A percentile compares a stretch with the other conserved stretches of the same genome.
Evolutionary conservation across 2,113 vertebrate genomes (phyloP).

Genomic region (Corydoras maculifer): DNA sequence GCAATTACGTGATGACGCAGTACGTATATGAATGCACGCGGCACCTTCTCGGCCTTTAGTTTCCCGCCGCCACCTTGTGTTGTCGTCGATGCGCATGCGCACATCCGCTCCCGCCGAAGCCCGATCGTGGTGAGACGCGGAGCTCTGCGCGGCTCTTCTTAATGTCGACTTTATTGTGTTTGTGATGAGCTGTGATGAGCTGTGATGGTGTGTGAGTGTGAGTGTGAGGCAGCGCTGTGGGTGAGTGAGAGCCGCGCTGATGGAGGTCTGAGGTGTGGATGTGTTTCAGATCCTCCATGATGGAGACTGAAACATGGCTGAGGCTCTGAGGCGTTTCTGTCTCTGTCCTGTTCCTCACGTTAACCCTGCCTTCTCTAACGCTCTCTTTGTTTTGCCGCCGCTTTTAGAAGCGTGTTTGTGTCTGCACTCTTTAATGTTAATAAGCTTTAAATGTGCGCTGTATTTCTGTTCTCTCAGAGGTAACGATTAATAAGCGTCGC

Average conservation of each 20-base stretch:
- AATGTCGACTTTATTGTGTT: no score
- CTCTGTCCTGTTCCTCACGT: no score
- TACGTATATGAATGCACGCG: slow-evolving; percentile 91
- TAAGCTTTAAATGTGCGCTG: no score
- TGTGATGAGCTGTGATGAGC: background rate
- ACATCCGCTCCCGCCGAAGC: slow-evolving; percentile 13
- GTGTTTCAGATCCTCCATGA: no score
- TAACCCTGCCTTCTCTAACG: no score
- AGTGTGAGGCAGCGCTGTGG: background rate
- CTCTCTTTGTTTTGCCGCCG: no score
- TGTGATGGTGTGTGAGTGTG: background rate
- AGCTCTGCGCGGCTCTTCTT: background rate
- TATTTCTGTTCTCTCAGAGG: no score
- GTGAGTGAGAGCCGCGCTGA: background rate
- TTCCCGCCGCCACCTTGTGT: slow-evolving; percentile 16
- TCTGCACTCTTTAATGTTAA: no score
- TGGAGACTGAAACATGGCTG: no score
- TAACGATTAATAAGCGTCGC: no score
- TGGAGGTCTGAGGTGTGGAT: background rate
- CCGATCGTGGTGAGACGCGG: background rate
- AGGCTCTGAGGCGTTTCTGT: no score
- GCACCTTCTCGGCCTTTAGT: slow-evolving; percentile 58
- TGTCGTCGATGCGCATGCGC: slow-evolving; percentile 53
- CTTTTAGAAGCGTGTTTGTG: no score
- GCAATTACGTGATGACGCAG: slow-evolving; percentile 84